A percentile compares a stretch with the other conserved stretches of the same genome.
These are phyloP conservation scores for pig (Sus scrofa) DNA, from an alignment of 2,113 vertebrate genomes.

Conservation along the genomic window DNA sequence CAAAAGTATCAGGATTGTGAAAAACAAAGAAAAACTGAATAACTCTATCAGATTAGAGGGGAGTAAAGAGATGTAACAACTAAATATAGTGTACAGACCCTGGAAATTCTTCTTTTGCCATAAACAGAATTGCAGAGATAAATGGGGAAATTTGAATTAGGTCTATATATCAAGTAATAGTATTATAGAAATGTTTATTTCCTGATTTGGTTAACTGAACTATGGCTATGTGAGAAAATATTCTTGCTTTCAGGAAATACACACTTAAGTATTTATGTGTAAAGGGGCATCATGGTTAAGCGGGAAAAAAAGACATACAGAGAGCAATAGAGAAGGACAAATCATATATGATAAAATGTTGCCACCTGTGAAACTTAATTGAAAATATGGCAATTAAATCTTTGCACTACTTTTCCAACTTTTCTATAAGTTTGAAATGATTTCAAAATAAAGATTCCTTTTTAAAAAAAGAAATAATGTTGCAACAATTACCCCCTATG, in stretches of 20 bases:
- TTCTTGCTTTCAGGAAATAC: not conserved
- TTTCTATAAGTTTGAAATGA: not conserved
- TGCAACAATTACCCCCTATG: not conserved
- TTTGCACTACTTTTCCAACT: not conserved
- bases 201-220: not conserved
- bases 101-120: not conserved
- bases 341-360: not conserved
- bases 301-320: not conserved
- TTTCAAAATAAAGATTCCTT: not conserved
- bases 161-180: not conserved
- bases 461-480: not conserved
- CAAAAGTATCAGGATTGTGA: slow-evolving; percentile 14
- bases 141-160: not conserved
- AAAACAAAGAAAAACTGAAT: slow-evolving; percentile 25
- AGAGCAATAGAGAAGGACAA: not conserved
- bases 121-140: not conserved
- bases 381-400: not conserved
- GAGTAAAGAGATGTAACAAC: not conserved
- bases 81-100: not conserved
- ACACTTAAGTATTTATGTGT: not conserved
- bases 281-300: not conserved
- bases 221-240: not conserved
- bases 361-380: not conserved
- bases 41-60: slow-evolving; percentile 22
- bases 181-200: slow-evolving; percentile 19